Evolutionary conservation across 2,797 vertebrate species (phyloP).

Genomic region (Echiichthys vipera): DNA sequence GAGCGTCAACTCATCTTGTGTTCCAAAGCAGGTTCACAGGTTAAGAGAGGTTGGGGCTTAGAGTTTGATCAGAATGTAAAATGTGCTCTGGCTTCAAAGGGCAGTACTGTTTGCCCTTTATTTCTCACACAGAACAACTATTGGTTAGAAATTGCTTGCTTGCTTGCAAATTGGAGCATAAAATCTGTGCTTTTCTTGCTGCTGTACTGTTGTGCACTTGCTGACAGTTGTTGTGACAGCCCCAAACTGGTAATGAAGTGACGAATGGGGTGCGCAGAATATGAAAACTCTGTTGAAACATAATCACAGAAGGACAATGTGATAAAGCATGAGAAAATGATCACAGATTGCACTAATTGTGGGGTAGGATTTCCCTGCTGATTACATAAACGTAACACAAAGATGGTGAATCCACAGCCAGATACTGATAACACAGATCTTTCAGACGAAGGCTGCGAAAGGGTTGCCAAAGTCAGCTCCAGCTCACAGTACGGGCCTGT

Average conservation of each 20-base stretch:
- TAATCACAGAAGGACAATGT: constrained; percentile 41
- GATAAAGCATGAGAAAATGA: constrained; percentile 29
- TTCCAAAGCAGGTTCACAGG: constrained; percentile 64
- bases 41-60: constrained; percentile 50
- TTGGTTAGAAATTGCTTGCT: constrained; percentile 35
- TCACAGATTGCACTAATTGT: constrained; percentile 53
- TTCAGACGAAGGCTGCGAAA: constrained; percentile 24
- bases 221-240: constrained; percentile 44
- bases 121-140: constrained; percentile 46
- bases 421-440: neutral
- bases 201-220: constrained; percentile 25
- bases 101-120: constrained; percentile 59
- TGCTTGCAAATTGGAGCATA: constrained; percentile 56
- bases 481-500: neutral
- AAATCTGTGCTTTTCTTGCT: constrained; percentile 30
- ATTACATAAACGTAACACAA: constrained; percentile 38
- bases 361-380: constrained; percentile 26
- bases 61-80: constrained; percentile 67
- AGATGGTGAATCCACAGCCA: constrained; percentile 17
- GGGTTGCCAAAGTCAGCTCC: constrained; percentile 9
- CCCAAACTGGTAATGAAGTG: constrained; percentile 53
- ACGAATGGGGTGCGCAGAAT: constrained; percentile 56
- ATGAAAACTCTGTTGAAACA: constrained; percentile 40
- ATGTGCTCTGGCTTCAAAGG: constrained; percentile 61
- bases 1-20: constrained; percentile 67